These are phyloP conservation scores for Lithobates sylvaticus DNA, from an alignment of 2,797 vertebrate species.

Conservation along the genomic window DNA sequence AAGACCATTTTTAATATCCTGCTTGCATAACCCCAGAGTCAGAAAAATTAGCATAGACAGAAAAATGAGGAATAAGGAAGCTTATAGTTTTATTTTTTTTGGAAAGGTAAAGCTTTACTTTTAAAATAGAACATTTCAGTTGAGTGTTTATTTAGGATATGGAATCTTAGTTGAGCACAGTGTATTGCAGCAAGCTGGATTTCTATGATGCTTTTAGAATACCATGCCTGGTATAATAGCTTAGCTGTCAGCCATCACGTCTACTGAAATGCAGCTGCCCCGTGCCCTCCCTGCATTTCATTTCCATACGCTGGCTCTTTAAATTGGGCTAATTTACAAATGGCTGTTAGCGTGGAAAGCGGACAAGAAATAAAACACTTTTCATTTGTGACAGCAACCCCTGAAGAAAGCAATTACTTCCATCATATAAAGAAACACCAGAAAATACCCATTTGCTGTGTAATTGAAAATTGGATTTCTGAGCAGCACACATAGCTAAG, in stretches of 20 bases:
- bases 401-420: constrained; percentile 49
- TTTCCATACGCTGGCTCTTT: constrained; percentile 39
- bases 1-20: too few relatives aligned
- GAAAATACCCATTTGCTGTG: constrained; percentile 44
- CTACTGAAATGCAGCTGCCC: background rate
- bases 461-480: constrained; percentile 48
- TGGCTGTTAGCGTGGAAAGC: constrained; percentile 29
- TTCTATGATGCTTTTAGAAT: too few relatives aligned
- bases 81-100: too few relatives aligned
- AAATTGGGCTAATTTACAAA: constrained; percentile 50
- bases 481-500: constrained; percentile 5
- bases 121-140: too few relatives aligned
- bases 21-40: too few relatives aligned
- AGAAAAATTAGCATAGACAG: too few relatives aligned
- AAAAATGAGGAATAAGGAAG: too few relatives aligned
- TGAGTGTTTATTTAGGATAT: too few relatives aligned
- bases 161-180: too few relatives aligned
- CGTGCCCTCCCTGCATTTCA: constrained; percentile 7
- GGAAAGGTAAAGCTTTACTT: too few relatives aligned
- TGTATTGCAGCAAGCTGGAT: too few relatives aligned
- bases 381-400: constrained; percentile 38
- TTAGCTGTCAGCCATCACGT: background rate
- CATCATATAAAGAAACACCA: constrained; percentile 45
- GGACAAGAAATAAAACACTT: constrained; percentile 18
- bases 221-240: background rate